These are phyloP conservation scores for Potamilus streckersoni DNA, from an alignment of 1,140 invertebrate genomes.

Conservation along the genomic window DNA sequence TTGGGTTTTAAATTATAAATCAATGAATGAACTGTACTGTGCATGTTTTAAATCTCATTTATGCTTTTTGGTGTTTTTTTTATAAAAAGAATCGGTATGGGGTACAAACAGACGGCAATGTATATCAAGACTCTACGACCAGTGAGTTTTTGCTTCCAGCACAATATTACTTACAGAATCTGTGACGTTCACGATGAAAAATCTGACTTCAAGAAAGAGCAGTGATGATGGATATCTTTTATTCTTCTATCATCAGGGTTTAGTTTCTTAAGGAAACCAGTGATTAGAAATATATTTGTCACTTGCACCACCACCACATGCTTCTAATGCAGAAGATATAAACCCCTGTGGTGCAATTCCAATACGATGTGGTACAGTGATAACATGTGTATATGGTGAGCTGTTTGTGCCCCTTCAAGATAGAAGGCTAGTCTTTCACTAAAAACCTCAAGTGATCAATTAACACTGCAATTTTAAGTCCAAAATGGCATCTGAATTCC, in stretches of 20 bases:
- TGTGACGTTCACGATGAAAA: too few relatives aligned
- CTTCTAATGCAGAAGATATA: conserved; percentile 27
- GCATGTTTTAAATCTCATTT: too few relatives aligned
- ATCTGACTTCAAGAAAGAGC: too few relatives aligned
- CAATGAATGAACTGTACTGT: too few relatives aligned
- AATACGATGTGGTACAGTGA: conserved; percentile 4
- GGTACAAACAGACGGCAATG: too few relatives aligned
- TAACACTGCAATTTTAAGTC: neutral
- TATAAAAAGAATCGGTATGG: too few relatives aligned
- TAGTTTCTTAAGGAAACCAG: conserved; percentile 25
- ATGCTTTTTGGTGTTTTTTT: too few relatives aligned
- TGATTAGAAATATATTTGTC: conserved; percentile 36
- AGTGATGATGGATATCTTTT: conserved; percentile 8
- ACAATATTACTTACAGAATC: too few relatives aligned
- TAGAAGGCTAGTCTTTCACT: too few relatives aligned
- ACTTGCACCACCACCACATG: conserved; percentile 32
- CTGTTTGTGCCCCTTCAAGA: neutral
- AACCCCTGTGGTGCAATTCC: conserved; percentile 13
- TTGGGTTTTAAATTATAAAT: too few relatives aligned
- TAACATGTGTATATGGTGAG: conserved; percentile 10
- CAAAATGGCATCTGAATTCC: neutral
- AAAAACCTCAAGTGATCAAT: neutral
- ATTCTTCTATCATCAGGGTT: conserved; percentile 34
- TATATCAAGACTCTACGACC: too few relatives aligned
- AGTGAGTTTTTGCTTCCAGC: too few relatives aligned